Evolutionary conservation across 2,888 invertebrate genomes (phyloP), one percentile per base, ranked within the genome.

Genomic region (Tiliacea aurago): DNA sequence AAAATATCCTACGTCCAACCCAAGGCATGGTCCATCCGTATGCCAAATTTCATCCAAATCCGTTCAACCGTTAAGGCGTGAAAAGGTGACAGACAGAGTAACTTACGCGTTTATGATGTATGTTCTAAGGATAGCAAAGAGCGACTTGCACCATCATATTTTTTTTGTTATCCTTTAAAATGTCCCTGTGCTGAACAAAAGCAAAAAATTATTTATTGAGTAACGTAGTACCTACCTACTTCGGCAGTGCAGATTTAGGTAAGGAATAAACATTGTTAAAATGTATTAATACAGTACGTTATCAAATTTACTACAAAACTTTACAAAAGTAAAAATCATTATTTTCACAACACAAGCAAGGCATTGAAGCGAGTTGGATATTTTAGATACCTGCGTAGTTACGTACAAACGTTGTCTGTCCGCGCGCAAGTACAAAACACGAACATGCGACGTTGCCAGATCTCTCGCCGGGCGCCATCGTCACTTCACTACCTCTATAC

Each of bases 381-480:
- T 70, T 76, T 78, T 61, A 71, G 78, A 71, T 73, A 73, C 47
- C 61, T 76, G 72, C 84, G 78, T 78, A 78, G 76, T 78, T 76
- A 76, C 72, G 78, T 78, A 55, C 55, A 61, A 78, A 81, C 81
- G 80, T 75, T 79, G 59, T 81, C 71, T 59, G 67, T 76, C 74
- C 79, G 70, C 71, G 80, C 70, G 78, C 73, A 83, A 73, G 82
- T 87, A 90, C 87, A 87, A 88, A 88, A 90, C 87, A 89, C 83
- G 84, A 89, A 85, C 72, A 78, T 70, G 90, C 90, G 89, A 87
- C 89, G 90, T 90, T 91, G 91, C 91, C 91, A 91, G 89, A 86
- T 88, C 87, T 78, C 89, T 84, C 85, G 86, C 82, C 87, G 90
- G 90, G 91, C 93, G 92, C 91, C 77, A 76, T 65, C 77, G 76